phyloP scores from a whole-genome alignment of 2,888 invertebrate genomes.

The Pardosa pseudoannulata region DNA sequence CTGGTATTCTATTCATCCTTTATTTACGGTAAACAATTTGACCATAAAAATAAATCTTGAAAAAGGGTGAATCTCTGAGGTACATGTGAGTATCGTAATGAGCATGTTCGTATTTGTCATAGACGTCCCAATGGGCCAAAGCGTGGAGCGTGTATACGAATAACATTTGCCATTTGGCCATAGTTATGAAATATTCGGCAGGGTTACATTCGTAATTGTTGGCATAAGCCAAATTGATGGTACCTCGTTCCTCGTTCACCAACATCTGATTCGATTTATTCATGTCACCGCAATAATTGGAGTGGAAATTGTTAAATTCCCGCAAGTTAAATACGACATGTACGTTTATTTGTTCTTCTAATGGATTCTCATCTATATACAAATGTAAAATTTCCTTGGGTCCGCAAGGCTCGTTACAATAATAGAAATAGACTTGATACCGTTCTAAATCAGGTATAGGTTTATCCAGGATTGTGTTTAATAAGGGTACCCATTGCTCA shows the following conservation, averaged over 20 bases:
- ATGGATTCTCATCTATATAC: background rate
- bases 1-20: too few species aligned
- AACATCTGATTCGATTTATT: constrained; percentile 9
- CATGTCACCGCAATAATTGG: background rate
- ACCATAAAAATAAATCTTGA: constrained; percentile 21
- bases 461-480: constrained; percentile 12
- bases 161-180: constrained; percentile 13
- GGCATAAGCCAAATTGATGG: constrained; percentile 15
- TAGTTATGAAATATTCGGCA: constrained; percentile 11
- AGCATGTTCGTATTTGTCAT: constrained; percentile 29
- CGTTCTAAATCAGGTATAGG: constrained; percentile 20
- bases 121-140: constrained; percentile 34
- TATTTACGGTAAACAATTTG: too few species aligned
- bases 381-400: constrained; percentile 25
- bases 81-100: constrained; percentile 32
- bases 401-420: constrained; percentile 2
- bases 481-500: constrained; percentile 7
- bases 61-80: constrained; percentile 9
- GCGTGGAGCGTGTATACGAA: constrained; percentile 24
- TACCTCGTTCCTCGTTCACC: constrained; percentile 11
- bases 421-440: constrained; percentile 26
- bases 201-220: background rate
- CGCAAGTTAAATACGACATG: constrained; percentile 26
- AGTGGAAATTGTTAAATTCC: background rate
- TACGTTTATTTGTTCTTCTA: background rate